Base-by-base conservation (phyloP, 2,797 vertebrate genomes). In the Sphaeramia orbicularis region DNA sequence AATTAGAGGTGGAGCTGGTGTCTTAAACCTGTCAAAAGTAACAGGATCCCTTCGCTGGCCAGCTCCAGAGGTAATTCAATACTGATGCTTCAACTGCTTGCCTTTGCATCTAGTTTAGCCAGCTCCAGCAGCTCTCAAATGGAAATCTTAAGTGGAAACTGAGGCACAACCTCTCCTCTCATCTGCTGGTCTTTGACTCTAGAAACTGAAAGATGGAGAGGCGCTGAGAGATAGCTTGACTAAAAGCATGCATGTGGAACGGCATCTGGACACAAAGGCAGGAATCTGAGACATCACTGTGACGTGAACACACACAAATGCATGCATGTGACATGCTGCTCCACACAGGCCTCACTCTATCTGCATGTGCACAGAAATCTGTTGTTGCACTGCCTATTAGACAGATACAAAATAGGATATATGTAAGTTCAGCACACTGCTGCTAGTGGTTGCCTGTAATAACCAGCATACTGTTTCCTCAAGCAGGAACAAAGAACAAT, bases 251-350 rank as follows among this genome's bases (percentile, higher is more conserved):
- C 92, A 93, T 89, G 93, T 91, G 90, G 94, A 94, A 94, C 85
- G 89, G 91, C 87, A 94, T 94, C 89, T 92, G 86, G 75, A 91
- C 85, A 93, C 89, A 94, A 94, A 91, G 85, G 85, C 85, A 90
- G 88, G 91, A 92, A 92, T 93, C 88, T 72, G 75, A 91, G 89
- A 91, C 84, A 83, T 84, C 67, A 71, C 80, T 14, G 76, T 79
- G 79, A 86, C 48, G 49, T 82, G 76, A 60, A 60, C 76, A 41
- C 62, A 65, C 59, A 49, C 56, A 51, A 45, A 47, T 65, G 16
- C 58, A 65, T 35, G 38, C 53, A 48, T 60, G 45, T 52, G 52
- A 56, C 44, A 48, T 38, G 48, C 48, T 38, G 15, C 32, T 10
- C 57, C 10, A 48, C 68, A 58, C 36, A 35, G 10, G 67, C 32